Evolutionary conservation across 30 jellyfish, hydroid and myxozoan species (phyloP).

Genomic region (Phacellophora camtschatica): DNA sequence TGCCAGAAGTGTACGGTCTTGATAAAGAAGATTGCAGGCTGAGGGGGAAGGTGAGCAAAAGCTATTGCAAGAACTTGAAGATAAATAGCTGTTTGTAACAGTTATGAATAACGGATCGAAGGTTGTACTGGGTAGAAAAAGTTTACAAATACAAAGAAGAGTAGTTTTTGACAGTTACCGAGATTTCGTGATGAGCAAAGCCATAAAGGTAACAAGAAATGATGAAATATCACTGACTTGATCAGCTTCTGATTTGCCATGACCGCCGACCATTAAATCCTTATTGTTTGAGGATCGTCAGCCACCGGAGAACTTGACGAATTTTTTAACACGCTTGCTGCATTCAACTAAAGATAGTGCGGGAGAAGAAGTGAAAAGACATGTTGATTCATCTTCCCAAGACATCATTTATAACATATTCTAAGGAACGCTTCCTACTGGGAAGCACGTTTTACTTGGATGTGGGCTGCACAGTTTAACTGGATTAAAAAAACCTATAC

Average conservation of each 20-base stretch:
- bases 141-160: not conserved
- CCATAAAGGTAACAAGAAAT: not conserved
- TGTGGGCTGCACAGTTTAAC: slow-evolving; percentile 25
- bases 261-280: slow-evolving; percentile 32
- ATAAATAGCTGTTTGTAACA: slow-evolving; percentile 7
- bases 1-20: slow-evolving; percentile 17
- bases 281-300: slow-evolving; percentile 9
- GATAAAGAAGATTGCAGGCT: not conserved
- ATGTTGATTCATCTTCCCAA: slow-evolving; percentile 28
- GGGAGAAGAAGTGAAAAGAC: slow-evolving; percentile 19
- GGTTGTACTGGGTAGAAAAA: slow-evolving; percentile 1
- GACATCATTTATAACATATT: not conserved
- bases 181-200: not conserved
- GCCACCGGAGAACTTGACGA: slow-evolving; percentile 21
- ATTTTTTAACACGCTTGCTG: not conserved
- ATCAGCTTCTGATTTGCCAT: slow-evolving; percentile 9
- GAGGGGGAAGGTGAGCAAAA: slow-evolving; percentile 36
- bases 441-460: slow-evolving; percentile 25
- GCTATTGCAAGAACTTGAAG: slow-evolving; percentile 2
- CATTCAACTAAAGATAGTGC: slow-evolving; percentile 16
- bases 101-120: slow-evolving; percentile 7
- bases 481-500: not conserved
- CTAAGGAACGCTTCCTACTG: not conserved
- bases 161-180: not conserved
- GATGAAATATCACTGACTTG: not conserved